Conservation (phyloP, 2,888 invertebrate species). For the Chrysolina haemoptera region DNA sequence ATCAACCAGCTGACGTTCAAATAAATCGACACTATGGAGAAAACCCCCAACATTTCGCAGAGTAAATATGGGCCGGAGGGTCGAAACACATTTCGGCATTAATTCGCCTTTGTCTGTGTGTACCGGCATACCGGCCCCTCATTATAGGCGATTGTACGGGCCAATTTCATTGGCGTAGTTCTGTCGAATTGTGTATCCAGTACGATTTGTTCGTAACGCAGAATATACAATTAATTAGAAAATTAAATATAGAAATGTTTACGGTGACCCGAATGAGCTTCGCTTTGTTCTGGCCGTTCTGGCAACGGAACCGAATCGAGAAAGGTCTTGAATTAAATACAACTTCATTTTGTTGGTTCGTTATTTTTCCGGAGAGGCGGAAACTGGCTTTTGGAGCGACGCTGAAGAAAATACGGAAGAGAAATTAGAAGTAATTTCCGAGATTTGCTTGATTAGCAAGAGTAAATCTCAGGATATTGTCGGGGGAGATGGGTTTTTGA, state of each 20-base stretch:
- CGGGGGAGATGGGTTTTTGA: not conserved
- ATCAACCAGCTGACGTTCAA: conserved; percentile 58
- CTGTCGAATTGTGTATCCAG: conserved; percentile 18
- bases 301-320: conserved; percentile 26
- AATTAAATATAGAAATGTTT: conserved; percentile 45
- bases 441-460: not conserved
- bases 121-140: conserved; percentile 54
- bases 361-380: not conserved
- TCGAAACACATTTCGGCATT: conserved; percentile 54
- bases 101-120: conserved; percentile 53
- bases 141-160: conserved; percentile 52
- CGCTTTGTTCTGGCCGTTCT: conserved; percentile 26
- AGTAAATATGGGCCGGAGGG: conserved; percentile 53
- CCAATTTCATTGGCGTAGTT: conserved; percentile 41
- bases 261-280: conserved; percentile 34
- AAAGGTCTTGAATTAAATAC: conserved; percentile 24
- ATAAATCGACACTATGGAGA: conserved; percentile 28
- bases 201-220: conserved; percentile 36
- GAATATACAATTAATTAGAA: conserved; percentile 41
- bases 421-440: not conserved
- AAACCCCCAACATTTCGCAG: conserved; percentile 17
- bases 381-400: not conserved
- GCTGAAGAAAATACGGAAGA: not conserved
- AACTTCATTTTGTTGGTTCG: conserved; percentile 17
- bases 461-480: not conserved